Conservation (phyloP, 2,797 vertebrate species). For the Lacerta viridis region DNA sequence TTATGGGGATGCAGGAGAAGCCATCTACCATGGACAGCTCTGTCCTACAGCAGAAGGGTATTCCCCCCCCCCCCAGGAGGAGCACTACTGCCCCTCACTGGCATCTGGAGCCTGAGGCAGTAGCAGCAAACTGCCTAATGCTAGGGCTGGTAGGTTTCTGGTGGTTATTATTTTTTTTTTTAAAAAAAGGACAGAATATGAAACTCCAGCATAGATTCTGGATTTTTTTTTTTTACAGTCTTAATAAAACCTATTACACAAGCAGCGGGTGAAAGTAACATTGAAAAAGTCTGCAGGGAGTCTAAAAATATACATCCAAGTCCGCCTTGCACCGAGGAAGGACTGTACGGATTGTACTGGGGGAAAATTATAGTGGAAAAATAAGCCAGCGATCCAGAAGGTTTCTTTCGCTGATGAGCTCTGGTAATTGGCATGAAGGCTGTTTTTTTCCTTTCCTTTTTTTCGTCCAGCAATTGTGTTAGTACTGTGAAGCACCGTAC, state of each 20-base stretch:
- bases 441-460: not conserved
- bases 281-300: not conserved
- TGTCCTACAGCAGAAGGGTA: too few relatives aligned
- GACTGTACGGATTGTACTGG: not conserved
- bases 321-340: not conserved
- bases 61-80: too few relatives aligned
- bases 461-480: constrained; percentile 36
- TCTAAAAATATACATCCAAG: not conserved
- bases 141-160: too few relatives aligned
- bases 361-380: constrained; percentile 23
- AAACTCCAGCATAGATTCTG: not conserved
- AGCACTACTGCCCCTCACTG: too few relatives aligned
- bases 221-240: constrained; percentile 19
- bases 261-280: not conserved
- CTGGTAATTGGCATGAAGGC: constrained; percentile 28
- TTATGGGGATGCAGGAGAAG: too few relatives aligned
- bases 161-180: not conserved
- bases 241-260: constrained; percentile 15
- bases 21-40: too few relatives aligned
- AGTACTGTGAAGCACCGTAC: constrained; percentile 60
- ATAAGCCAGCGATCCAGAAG: constrained; percentile 32
- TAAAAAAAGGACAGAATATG: not conserved
- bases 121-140: too few relatives aligned
- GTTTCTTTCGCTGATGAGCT: constrained; percentile 27
- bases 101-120: too few relatives aligned